A percentile compares a stretch with the other conserved stretches of the same genome.
phyloP scores from a whole-genome alignment of 2,797 vertebrate genomes.

The Halcyon smyrnensis region DNA sequence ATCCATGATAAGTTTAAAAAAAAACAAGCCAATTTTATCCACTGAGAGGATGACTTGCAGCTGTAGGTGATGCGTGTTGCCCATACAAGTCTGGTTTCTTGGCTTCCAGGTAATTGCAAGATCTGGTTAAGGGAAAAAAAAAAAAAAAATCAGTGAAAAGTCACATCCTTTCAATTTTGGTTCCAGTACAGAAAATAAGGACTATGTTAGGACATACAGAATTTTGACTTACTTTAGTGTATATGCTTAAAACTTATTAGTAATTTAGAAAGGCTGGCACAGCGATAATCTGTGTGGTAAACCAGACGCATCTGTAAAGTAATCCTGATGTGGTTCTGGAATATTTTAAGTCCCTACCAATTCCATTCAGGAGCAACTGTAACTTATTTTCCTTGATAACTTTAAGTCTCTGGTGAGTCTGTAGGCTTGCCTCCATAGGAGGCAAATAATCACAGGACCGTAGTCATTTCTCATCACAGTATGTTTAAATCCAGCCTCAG shows the following conservation, averaged over 20 bases:
- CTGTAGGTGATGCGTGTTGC: background rate
- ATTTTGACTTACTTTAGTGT: background rate
- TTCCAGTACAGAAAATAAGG: background rate
- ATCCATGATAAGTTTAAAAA: background rate
- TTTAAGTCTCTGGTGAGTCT: background rate
- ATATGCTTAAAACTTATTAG: background rate
- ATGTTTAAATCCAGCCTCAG: background rate
- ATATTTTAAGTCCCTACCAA: background rate
- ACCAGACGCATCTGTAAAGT: background rate
- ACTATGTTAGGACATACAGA: background rate
- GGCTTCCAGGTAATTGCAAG: background rate
- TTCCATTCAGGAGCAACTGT: background rate
- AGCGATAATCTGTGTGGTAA: background rate
- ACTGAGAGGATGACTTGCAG: background rate
- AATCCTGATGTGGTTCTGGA: background rate
- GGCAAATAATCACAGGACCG: background rate
- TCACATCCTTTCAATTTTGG: background rate
- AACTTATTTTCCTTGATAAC: background rate
- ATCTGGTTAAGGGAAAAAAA: background rate
- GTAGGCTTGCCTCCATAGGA: background rate
- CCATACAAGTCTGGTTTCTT: background rate
- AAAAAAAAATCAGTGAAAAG: background rate
- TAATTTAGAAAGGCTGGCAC: background rate
- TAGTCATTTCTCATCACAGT: background rate
- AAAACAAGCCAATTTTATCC: background rate